Base-by-base conservation (phyloP, 2,888 invertebrate species). In the Nymphalis polychloros region DNA sequence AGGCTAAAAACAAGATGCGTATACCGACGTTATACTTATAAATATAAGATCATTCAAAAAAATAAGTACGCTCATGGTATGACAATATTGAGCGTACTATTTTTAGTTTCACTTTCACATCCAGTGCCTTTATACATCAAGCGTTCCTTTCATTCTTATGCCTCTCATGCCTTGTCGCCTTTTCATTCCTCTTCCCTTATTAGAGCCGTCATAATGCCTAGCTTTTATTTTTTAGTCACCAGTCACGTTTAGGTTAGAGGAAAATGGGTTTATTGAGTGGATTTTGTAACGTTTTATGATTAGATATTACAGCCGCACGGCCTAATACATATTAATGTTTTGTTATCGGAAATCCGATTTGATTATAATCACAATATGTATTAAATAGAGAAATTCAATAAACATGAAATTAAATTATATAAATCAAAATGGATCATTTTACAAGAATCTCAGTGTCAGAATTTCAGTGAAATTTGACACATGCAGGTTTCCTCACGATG, bases 171-270 rank as follows among this genome's bases (percentile, higher is more conserved):
- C 71, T 60, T 71, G 73, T 66, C 72, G 72, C 68, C 74, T 76
- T 77, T 74, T 73, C 73, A 72, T 68, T 74, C 73, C 77, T 79
- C 73, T 72, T 68, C 73, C 73, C 77, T 79, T 81, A 80, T 81
- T 81, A 81, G 71, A 77, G 70, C 73, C 71, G 75, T 76, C 78
- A 77, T 79, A 80, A 81, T 79, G 80, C 76, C 73, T 77, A 73
- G 73, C 73, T 73, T 75, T 73, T 74, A 66, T 76, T 78, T 78
- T 78, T 74, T 73, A 72, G 66, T 72, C 65, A 69, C 68, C 61
- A 72, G 74, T 75, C 76, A 77, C 75, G 76, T 77, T 69, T 71
- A 35, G 73, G 65, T 49, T 65, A 63, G 63, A 60, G 27, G 53
- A 31, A 55, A 72, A 72, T 75, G 73, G 71, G 71, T 75, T 72